phyloP scores from a whole-genome alignment of 1,140 invertebrate genomes.

The Bathynomus jamesi region DNA sequence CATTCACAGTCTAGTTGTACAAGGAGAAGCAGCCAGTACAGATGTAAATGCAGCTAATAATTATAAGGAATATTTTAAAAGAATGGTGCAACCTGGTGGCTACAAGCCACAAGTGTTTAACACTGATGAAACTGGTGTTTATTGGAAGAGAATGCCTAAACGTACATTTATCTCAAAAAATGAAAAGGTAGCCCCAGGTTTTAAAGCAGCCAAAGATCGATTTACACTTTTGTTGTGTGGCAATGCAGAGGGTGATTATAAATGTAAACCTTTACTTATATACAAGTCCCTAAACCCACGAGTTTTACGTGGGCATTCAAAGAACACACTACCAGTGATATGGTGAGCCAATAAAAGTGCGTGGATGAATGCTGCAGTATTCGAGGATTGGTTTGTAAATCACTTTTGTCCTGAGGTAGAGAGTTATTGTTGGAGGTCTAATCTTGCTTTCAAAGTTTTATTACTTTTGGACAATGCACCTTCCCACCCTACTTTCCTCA shows the following conservation, averaged over 20 bases:
- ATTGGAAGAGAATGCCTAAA: neutral
- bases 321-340: neutral
- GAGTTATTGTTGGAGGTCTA: too few species aligned
- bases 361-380: neutral
- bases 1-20: too few species aligned
- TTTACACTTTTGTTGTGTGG: neutral
- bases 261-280: neutral
- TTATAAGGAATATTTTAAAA: too few species aligned
- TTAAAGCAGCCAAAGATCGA: conserved; percentile 1
- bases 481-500: too few species aligned
- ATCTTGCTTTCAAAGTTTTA: too few species aligned
- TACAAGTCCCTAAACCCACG: neutral
- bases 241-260: neutral
- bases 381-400: neutral
- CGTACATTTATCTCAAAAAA: neutral
- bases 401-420: neutral
- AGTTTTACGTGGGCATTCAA: neutral
- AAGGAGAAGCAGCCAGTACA: too few species aligned
- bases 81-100: too few species aligned
- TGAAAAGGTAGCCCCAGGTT: neutral
- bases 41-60: too few species aligned
- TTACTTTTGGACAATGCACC: too few species aligned
- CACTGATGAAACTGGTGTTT: conserved; percentile 1
- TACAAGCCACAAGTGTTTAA: conserved; percentile 2
- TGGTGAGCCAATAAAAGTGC: neutral